Percentiles rank a stretch among this genome's conserved stretches.
These are phyloP conservation scores for Hirtodrosophila trivittata DNA, from an alignment of 2,888 invertebrate species.

Conservation along the genomic window DNA sequence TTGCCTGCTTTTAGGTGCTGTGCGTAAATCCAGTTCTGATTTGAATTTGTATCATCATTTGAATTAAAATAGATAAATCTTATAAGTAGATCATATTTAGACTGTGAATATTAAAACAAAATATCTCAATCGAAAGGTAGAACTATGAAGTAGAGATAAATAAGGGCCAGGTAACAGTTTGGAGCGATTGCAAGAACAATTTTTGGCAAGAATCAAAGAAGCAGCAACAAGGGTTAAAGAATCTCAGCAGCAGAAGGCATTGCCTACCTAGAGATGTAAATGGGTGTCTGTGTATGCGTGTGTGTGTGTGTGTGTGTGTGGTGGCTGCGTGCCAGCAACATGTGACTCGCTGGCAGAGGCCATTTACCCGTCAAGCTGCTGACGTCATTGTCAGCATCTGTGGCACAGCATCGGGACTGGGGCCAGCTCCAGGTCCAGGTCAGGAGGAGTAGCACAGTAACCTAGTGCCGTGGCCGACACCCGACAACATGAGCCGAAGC, in stretches of 20 bases:
- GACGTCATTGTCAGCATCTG: constrained; percentile 59
- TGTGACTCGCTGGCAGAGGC: constrained; percentile 69
- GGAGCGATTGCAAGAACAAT: too few relatives aligned
- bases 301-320: constrained; percentile 3
- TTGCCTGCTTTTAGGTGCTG: constrained; percentile 52
- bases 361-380: constrained; percentile 67
- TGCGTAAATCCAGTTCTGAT: constrained; percentile 35
- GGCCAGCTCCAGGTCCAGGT: constrained; percentile 33
- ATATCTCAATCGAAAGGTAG: too few relatives aligned
- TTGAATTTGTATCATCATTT: background rate
- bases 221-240: too few relatives aligned
- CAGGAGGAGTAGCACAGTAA: constrained; percentile 35
- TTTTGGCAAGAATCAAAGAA: too few relatives aligned
- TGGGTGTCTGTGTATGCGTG: background rate
- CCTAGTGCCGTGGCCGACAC: constrained; percentile 29
- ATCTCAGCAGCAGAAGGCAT: background rate
- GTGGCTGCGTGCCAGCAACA: constrained; percentile 60
- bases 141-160: too few relatives aligned
- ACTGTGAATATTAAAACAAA: too few relatives aligned
- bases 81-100: too few relatives aligned
- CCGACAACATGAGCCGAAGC: constrained; percentile 6
- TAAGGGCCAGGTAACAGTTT: too few relatives aligned
- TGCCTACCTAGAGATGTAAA: too few relatives aligned
- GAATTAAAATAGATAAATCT: too few relatives aligned
- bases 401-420: constrained; percentile 2